Evolutionary conservation across 2,888 invertebrate genomes (phyloP).

Genomic region (Spilarctia lutea): DNA sequence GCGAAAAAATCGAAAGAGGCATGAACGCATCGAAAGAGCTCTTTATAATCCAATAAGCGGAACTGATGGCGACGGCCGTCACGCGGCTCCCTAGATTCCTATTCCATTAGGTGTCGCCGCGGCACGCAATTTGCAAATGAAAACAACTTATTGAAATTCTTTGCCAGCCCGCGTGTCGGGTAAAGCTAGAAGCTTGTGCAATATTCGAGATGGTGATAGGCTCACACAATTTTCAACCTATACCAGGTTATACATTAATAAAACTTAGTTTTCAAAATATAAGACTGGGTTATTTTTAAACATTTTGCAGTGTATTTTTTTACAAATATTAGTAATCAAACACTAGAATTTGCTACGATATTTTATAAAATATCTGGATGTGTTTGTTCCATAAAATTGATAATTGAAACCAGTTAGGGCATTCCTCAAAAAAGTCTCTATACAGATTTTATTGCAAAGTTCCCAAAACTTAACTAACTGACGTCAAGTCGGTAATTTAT

Average conservation of each 20-base stretch:
- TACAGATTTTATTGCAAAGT: too few relatives aligned
- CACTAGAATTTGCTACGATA: too few relatives aligned
- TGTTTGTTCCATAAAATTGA: too few relatives aligned
- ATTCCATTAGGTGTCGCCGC: conserved; percentile 84
- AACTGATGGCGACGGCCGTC: conserved; percentile 60
- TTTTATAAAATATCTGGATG: too few relatives aligned
- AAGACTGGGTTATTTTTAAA: background rate
- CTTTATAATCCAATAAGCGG: conserved; percentile 77
- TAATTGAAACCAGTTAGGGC: too few relatives aligned
- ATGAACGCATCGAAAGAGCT: conserved; percentile 56
- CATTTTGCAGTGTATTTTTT: background rate
- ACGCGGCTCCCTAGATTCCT: conserved; percentile 76
- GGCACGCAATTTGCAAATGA: conserved; percentile 85
- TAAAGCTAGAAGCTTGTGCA: conserved; percentile 62
- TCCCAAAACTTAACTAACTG: too few relatives aligned
- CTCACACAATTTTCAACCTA: conserved; percentile 56
- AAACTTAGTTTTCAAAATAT: conserved; percentile 23
- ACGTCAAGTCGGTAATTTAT: conserved; percentile 53
- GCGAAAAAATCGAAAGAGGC: conserved; percentile 42
- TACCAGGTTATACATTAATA: conserved; percentile 29
- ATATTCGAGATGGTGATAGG: conserved; percentile 69
- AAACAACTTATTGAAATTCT: conserved; percentile 87
- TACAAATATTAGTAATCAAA: too few relatives aligned
- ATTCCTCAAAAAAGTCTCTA: too few relatives aligned
- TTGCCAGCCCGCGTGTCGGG: conserved; percentile 70